Conservation (phyloP, 2,888 invertebrate genomes). For the Xylocampa areola region DNA sequence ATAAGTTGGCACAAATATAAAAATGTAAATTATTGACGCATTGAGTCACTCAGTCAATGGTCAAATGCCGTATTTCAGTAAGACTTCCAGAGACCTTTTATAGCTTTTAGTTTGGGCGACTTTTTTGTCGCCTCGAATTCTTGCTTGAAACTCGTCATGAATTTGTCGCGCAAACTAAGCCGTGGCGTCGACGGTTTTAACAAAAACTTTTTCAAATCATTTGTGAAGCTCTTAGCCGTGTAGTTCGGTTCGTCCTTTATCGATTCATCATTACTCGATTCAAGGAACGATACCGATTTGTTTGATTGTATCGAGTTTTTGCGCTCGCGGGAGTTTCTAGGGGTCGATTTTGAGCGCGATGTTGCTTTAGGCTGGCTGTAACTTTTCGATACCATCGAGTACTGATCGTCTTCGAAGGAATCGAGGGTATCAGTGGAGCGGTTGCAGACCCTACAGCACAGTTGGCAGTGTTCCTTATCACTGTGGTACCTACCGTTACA, state of each 20-base stretch:
- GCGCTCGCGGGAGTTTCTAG: conserved; percentile 69
- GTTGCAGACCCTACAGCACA: conserved; percentile 81
- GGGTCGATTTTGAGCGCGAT: conserved; percentile 67
- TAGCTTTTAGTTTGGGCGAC: conserved; percentile 85
- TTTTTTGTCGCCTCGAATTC: conserved; percentile 84
- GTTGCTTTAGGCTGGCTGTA: conserved; percentile 72
- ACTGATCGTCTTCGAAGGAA: conserved; percentile 80
- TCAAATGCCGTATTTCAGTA: conserved; percentile 67
- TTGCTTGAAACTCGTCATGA: conserved; percentile 85
- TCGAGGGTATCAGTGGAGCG: conserved; percentile 81
- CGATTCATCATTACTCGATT: conserved; percentile 82
- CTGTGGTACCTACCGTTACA: conserved; percentile 83
- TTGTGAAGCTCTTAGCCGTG: conserved; percentile 87
- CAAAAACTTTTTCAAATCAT: conserved; percentile 85
- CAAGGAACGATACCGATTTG: conserved; percentile 86
- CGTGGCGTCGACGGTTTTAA: conserved; percentile 83
- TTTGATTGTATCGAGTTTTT: conserved; percentile 85
- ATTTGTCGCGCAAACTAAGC: conserved; percentile 84
- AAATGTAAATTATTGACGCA: conserved; percentile 35
- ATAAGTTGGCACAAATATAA: conserved; percentile 49
- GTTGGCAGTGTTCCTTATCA: conserved; percentile 79
- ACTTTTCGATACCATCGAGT: conserved; percentile 79
- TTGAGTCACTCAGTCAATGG: conserved; percentile 24
- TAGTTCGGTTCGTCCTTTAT: conserved; percentile 85
- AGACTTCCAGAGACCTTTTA: conserved; percentile 88